Percentiles rank a stretch among this genome's conserved stretches.
Evolutionary conservation across 2,888 invertebrate genomes (phyloP).

Genomic region (Drosophila emarginata): DNA sequence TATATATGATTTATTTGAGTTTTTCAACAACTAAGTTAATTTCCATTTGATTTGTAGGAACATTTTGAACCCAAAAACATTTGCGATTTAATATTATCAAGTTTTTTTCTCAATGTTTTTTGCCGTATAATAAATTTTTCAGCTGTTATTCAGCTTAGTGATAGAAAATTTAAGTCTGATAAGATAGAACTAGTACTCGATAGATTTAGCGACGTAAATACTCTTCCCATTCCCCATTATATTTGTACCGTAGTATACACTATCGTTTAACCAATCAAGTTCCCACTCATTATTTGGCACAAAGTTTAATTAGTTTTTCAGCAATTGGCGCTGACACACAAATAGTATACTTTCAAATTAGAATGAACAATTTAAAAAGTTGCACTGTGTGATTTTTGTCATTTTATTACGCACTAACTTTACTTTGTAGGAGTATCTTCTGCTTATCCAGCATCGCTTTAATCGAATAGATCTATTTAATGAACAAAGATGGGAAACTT

Average conservation of each 20-base stretch:
- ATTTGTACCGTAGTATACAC: background rate
- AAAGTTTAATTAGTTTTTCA: constrained; percentile 23
- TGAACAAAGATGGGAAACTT: constrained; percentile 1
- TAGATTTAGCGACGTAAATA: background rate
- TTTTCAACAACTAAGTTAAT: background rate
- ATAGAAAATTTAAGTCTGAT: background rate
- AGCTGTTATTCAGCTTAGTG: background rate
- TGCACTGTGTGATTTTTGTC: too few species aligned
- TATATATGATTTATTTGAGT: background rate
- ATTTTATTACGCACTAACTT: background rate
- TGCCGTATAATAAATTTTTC: background rate
- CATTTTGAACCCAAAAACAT: background rate
- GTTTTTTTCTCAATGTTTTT: background rate
- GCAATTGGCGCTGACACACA: background rate
- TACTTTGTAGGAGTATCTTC: background rate
- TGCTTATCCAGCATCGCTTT: background rate
- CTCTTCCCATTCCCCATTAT: background rate
- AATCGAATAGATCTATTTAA: background rate
- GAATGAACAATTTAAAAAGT: background rate
- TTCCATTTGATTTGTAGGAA: background rate
- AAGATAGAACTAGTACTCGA: constrained; percentile 4
- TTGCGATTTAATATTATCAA: background rate
- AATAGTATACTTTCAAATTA: background rate
- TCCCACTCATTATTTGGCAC: constrained; percentile 21
- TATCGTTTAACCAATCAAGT: constrained; percentile 29